These are phyloP conservation scores for Poecilia velifera DNA, from an alignment of 2,797 vertebrate genomes.

Conservation along the genomic window DNA sequence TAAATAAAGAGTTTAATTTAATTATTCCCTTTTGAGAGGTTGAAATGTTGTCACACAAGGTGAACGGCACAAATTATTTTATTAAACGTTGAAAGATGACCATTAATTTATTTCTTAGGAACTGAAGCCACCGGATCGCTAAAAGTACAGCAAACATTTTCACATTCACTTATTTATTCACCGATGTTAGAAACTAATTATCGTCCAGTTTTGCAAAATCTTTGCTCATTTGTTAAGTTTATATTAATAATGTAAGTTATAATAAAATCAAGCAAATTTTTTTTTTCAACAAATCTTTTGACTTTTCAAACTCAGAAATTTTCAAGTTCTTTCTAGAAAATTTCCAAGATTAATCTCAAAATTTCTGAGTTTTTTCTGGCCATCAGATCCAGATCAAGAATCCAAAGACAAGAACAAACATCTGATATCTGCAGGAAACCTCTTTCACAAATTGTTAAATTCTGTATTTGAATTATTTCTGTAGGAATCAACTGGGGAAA, in stretches of 20 bases:
- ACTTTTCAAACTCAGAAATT: too few relatives aligned
- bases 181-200: not conserved
- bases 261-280: constrained; percentile 16
- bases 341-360: too few relatives aligned
- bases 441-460: not conserved
- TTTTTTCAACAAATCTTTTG: too few relatives aligned
- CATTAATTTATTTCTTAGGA: constrained; percentile 1
- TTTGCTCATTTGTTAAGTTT: not conserved
- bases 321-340: too few relatives aligned
- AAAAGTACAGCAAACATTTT: too few relatives aligned
- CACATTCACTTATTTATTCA: not conserved
- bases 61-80: constrained; percentile 6
- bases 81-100: constrained; percentile 18
- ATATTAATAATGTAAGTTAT: not conserved
- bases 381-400: not conserved
- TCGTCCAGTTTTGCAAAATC: not conserved
- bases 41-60: constrained; percentile 1
- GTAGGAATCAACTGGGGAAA: not conserved
- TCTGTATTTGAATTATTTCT: not conserved
- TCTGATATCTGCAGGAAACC: not conserved
- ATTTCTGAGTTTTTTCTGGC: too few relatives aligned
- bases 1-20: not conserved
- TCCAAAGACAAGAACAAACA: not conserved
- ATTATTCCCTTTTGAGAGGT: constrained; percentile 2
- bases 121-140: too few relatives aligned